Percentiles rank a stretch among this genome's conserved stretches.
These are phyloP conservation scores for Cistogaster globosa DNA, from an alignment of 2,888 invertebrate genomes.

Conservation along the genomic window DNA sequence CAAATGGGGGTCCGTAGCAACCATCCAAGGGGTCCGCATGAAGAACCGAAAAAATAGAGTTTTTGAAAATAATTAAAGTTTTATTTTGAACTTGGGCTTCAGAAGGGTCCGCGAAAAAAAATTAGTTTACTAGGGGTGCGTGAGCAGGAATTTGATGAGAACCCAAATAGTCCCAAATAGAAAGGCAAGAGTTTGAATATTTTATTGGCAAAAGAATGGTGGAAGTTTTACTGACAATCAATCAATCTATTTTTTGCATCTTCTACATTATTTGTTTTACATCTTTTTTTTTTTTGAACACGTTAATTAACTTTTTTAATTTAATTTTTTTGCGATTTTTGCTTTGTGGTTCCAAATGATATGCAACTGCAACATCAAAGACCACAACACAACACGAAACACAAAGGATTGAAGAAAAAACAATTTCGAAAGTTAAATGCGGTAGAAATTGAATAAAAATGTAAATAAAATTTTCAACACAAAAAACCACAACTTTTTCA, in stretches of 20 bases:
- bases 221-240: not conserved
- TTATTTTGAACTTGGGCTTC: no score
- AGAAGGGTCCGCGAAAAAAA: no score
- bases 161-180: not conserved
- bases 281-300: not conserved
- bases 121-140: no score
- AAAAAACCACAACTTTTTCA: not conserved
- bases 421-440: conserved; percentile 16
- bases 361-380: not conserved
- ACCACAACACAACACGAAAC: conserved; percentile 8
- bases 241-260: not conserved
- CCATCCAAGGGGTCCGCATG: no score
- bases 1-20: no score
- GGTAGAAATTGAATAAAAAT: conserved; percentile 12
- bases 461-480: conserved; percentile 44
- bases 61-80: no score
- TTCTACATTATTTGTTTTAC: no score
- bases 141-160: no score
- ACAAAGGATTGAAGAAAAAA: conserved; percentile 42
- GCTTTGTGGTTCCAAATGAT: no score
- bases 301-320: conserved; percentile 37
- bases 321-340: not conserved
- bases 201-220: not conserved
- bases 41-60: no score
- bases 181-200: not conserved